Base-by-base conservation (phyloP, 2,797 vertebrate genomes). In the Percopsis omiscomaycus region DNA sequence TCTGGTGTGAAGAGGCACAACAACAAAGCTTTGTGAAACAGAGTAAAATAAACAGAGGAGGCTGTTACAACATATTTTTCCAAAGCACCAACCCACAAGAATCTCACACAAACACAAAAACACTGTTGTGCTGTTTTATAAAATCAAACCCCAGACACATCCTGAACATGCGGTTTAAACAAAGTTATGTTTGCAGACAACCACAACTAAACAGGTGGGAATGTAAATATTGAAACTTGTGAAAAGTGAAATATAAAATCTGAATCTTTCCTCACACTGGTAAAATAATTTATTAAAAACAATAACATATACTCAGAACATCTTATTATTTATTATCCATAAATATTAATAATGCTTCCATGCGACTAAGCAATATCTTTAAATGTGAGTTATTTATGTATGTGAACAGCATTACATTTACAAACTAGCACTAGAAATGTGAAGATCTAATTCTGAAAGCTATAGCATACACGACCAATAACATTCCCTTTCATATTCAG, bases 11-110 rank as follows among this genome's bases (percentile, higher is more conserved):
- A 77, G 69, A 83, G 77, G 80, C 78, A 79, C 65, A 70, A 74
- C 71, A 83, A 64, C 65, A 72, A 69, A 71, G 62, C 77, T 87
- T 86, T 81, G 84, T 89, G 84, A 81, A 83, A 83, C 72, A 64
- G 51, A 84, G 78, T 83, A 66, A 88, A 87, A 84, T 81, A 88
- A 89, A 87, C 84, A 87, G 28, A 73, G 72, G 72, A 80, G 83
- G 78, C 61, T 45, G 65, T 78, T 84, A 69, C 74, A 76, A 81
- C 80, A 84, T 73, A 86, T 88, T 88, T 78, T 78, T 70, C 74
- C 79, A 85, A 84, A 87, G 59, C 73, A 84, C 80, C 67, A 88
- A 84, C 63, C 86, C 83, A 69, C 82, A 87, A 79, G 79, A 86
- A 83, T 82, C 68, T 70, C 73, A 15, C 60, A 81, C 69, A 78